These are phyloP conservation scores for Halcyon badia DNA, from an alignment of 2,797 vertebrate species.

Conservation along the genomic window DNA sequence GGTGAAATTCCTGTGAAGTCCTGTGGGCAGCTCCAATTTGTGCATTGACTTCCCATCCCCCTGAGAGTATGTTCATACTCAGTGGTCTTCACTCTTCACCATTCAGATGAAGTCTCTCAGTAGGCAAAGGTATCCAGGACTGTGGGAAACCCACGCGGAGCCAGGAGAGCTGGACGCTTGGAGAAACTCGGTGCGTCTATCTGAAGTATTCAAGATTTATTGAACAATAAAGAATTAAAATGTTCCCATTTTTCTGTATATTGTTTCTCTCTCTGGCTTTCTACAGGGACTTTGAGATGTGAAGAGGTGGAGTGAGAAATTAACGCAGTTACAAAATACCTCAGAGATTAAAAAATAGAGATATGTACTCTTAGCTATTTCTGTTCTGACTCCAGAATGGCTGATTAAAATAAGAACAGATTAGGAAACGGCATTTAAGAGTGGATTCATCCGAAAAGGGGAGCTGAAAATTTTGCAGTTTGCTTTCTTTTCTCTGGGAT, in stretches of 20 bases:
- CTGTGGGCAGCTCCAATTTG: not conserved
- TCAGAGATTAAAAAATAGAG: slow-evolving; percentile 8
- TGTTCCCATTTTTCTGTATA: not conserved
- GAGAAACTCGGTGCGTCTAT: rapidly evolving
- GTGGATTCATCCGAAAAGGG: not conserved
- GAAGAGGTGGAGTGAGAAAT: slow-evolving; percentile 39
- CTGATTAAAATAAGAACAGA: not conserved
- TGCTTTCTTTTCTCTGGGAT: not conserved
- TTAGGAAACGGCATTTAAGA: not conserved
- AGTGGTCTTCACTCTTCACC: not conserved
- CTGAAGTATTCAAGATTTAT: not conserved
- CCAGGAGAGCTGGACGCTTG: not conserved
- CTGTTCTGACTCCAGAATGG: not conserved
- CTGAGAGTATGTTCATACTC: not conserved
- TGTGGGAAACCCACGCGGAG: not conserved
- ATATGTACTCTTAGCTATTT: not conserved
- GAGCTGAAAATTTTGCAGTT: not conserved
- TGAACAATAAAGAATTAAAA: not conserved
- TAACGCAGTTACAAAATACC: not conserved
- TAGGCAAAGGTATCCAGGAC: not conserved
- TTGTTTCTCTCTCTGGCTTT: slow-evolving; percentile 7
- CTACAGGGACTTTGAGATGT: slow-evolving; percentile 1
- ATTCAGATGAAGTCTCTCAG: not conserved
- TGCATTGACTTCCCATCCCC: not conserved
- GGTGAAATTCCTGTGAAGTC: slow-evolving; percentile 38